Base-by-base conservation (phyloP, 35 echinoderm and acorn worm genomes). In the Patiria miniata region DNA sequence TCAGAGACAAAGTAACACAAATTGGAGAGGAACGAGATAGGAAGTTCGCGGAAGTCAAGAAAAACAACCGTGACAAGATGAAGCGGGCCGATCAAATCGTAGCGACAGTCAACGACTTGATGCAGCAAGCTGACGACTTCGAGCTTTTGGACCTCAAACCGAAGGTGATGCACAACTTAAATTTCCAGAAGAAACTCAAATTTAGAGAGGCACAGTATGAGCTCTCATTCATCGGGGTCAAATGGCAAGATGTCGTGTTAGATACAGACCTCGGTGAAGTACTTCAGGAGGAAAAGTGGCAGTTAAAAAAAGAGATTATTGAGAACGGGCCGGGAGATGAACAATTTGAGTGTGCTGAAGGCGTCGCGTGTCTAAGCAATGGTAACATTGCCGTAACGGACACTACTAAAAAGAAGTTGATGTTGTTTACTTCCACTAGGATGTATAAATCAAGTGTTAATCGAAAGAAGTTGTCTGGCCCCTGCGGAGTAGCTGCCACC, bases 351-450 rank as follows among this genome's bases (percentile, higher is more conserved):
- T 0, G 0, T 32, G 80, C 80, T 9, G 18, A 8, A n/a, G 80
- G 29, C 19, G 52, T 83, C 14, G n/a, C n/a, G n/a, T n/a, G n/a
- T n/a, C n/a, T n/a, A n/a, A n/a, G n/a, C n/a, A n/a, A n/a, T n/a
- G n/a, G 80, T 23, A 51, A 83, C 51, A n/a, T 57, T 52, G 80
- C 55, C 80, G 47, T 83, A 21, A 33, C 51, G 51, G 80, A 83
- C 37, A 22, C n/a, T 6, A 33, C 1, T 15, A 57, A 34, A 32
- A 12, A 12, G n/a, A 17, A 5, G 9, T n/a, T 83, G 21, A n/a
- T 51, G 7, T 18, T n/a, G 1, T 55, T 53, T 39, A 83, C 21
- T 22, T 22, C 52, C 15, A 21, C 39, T 16, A 51, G 80, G 0
- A 23, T 17, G 19, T 53, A 53, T 52, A 17, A 52, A 42, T 8